Evolutionary conservation across 1,140 invertebrate species (phyloP), one percentile per base, ranked within the genome.

Genomic region (Megalonaias nervosa): DNA sequence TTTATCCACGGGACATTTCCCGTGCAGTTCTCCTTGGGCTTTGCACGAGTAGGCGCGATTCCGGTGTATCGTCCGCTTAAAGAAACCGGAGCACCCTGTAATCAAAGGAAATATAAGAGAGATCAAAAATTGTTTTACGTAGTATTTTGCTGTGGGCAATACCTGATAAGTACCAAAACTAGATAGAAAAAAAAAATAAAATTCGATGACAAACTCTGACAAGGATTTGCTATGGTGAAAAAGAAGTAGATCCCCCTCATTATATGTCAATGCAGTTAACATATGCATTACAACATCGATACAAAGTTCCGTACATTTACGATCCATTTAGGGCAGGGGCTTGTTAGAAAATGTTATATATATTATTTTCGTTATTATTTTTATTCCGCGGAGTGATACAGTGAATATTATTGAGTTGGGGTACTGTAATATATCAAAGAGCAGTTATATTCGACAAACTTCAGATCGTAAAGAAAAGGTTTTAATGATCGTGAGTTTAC

Each of bases 41-140:
- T 98, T 98, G 92, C 97, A 99, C 19, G 97, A 98, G 92, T 99
- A 99, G 80, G 97, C 95, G 4, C 97, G 93, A 91, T 98, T 97
- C 58, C 96, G 94, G 91, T 98, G 97, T 84, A 99, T 98, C 88
- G 97, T 98, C 74, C 97, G 93, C 91, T 99, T 99, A 92, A 99
- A 99, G 92, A 99, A 99, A 67, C 97, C 97, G 4, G 97, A 98
- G 92, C 97, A 98, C 77, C 97, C 87, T 88, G 55, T 67, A 67
- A 79, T 71, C 1, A 15, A 60, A 77, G n/a, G 14, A 71, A 71
- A 31, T 67, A 31, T 21, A 67, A 67, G 17, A 21, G 17, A 16
- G n/a, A 31, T 23, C 12, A 13, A 21, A 62, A 23, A 72, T 64
- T 23, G 16, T 67, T 17, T 64, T 72, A 19, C 15, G 55, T 56